Conservation (phyloP, 1,140 invertebrate genomes). For the Drosophila setifemur region DNA sequence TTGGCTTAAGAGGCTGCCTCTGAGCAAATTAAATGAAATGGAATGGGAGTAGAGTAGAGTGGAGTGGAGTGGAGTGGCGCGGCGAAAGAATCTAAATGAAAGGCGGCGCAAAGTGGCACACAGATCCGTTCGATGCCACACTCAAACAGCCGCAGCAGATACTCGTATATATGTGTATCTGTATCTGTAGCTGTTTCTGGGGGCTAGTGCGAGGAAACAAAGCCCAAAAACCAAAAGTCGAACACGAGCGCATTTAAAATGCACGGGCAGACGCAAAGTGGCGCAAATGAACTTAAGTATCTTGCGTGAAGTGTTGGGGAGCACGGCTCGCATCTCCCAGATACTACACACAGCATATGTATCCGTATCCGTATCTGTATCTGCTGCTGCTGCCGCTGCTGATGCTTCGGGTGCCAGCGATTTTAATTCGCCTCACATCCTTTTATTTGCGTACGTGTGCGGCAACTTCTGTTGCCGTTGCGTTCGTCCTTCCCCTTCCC, state of each 20-base stretch:
- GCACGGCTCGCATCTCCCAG: slow-evolving; percentile 32
- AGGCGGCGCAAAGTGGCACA: slow-evolving; percentile 46
- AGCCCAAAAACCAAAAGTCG: slow-evolving; percentile 22
- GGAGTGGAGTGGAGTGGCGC: neutral
- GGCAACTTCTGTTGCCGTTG: slow-evolving; percentile 6
- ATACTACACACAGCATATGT: slow-evolving; percentile 34
- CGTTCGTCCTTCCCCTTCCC: neutral
- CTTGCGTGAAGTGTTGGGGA: slow-evolving; percentile 43
- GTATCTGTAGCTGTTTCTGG: too few relatives aligned
- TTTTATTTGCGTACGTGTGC: slow-evolving; percentile 76
- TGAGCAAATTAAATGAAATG: slow-evolving; percentile 37
- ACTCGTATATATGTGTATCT: neutral
- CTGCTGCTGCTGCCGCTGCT: slow-evolving; percentile 3
- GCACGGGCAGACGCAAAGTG: slow-evolving; percentile 59
- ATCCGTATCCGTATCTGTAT: slow-evolving; percentile 5
- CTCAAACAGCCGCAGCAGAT: slow-evolving; percentile 1
- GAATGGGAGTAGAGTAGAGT: slow-evolving; percentile 12
- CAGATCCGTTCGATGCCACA: slow-evolving; percentile 51
- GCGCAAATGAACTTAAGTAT: slow-evolving; percentile 78
- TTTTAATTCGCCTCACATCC: slow-evolving; percentile 78
- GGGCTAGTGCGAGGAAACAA: neutral
- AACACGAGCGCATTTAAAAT: slow-evolving; percentile 62
- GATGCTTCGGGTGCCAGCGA: slow-evolving; percentile 21
- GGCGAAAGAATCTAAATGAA: slow-evolving; percentile 15
- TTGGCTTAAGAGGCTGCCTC: neutral